Evolutionary conservation across 2,797 vertebrate genomes (phyloP).

Genomic region (Aphelocoma californica): DNA sequence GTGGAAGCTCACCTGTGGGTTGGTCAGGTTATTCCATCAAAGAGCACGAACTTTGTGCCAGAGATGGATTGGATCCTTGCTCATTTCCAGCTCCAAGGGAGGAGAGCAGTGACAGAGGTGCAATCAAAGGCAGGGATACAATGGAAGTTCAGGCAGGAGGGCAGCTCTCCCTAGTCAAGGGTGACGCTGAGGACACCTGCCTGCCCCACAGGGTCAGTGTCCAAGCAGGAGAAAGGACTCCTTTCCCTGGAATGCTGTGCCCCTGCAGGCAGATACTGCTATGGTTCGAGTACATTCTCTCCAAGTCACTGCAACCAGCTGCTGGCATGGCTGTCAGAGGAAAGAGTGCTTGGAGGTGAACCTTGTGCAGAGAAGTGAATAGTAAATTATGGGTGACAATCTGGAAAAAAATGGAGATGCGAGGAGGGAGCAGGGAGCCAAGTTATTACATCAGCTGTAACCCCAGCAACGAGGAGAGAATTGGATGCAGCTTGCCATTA

Average conservation of each 20-base stretch:
- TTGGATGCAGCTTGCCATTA: conserved; percentile 2
- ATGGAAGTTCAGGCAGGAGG: background rate
- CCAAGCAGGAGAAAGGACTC: background rate
- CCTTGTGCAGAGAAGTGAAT: background rate
- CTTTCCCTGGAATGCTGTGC: background rate
- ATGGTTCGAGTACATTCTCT: fast-evolving
- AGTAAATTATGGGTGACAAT: background rate
- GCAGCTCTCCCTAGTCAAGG: background rate
- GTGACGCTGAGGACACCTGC: background rate
- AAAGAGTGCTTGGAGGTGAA: background rate
- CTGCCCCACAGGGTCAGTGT: background rate
- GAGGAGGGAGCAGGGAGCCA: background rate
- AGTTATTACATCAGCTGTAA: background rate
- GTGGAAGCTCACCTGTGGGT: background rate
- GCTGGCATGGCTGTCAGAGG: background rate
- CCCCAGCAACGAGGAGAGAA: background rate
- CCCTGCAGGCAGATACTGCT: background rate
- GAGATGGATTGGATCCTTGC: background rate
- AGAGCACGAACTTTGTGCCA: background rate
- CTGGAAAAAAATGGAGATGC: background rate
- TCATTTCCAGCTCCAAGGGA: background rate
- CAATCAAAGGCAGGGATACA: background rate
- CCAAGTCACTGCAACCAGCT: background rate
- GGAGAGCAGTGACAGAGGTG: background rate
- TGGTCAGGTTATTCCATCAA: background rate